These are phyloP conservation scores for Sebastes kiyomatsui DNA, from an alignment of 2,797 vertebrate genomes.

Conservation along the genomic window DNA sequence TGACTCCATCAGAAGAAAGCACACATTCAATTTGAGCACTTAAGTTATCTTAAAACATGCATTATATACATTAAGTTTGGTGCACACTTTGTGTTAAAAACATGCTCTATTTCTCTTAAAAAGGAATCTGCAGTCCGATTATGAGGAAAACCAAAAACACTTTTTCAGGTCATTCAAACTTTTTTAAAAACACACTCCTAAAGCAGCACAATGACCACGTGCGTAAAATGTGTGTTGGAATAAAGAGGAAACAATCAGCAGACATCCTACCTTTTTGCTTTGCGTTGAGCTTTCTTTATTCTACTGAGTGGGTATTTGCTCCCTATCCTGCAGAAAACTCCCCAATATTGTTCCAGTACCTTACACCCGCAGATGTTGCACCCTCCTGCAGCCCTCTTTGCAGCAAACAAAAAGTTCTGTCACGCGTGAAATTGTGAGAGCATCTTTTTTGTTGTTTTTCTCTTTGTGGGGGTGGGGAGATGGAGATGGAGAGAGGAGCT, in stretches of 20 bases:
- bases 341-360: not conserved
- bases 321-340: not conserved
- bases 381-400: conserved; percentile 35
- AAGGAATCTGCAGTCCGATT: not conserved
- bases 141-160: not conserved
- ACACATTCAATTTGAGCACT: not conserved
- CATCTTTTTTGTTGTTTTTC: conserved; percentile 74
- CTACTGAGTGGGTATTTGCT: not conserved
- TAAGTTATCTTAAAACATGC: fast-evolving
- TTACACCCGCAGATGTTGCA: conserved; percentile 64
- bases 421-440: conserved; percentile 79
- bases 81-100: not conserved
- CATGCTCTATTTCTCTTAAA: not conserved
- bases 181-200: not conserved
- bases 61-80: no score
- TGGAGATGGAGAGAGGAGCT: not conserved
- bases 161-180: not conserved
- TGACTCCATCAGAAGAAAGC: not conserved
- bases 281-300: not conserved
- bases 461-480: conserved; percentile 76
- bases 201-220: not conserved
- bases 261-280: conserved; percentile 24
- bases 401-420: conserved; percentile 75
- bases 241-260: not conserved
- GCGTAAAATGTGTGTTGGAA: fast-evolving